These are phyloP conservation scores for Zaprionus africanus DNA, from an alignment of 1,140 invertebrate species.

Conservation along the genomic window DNA sequence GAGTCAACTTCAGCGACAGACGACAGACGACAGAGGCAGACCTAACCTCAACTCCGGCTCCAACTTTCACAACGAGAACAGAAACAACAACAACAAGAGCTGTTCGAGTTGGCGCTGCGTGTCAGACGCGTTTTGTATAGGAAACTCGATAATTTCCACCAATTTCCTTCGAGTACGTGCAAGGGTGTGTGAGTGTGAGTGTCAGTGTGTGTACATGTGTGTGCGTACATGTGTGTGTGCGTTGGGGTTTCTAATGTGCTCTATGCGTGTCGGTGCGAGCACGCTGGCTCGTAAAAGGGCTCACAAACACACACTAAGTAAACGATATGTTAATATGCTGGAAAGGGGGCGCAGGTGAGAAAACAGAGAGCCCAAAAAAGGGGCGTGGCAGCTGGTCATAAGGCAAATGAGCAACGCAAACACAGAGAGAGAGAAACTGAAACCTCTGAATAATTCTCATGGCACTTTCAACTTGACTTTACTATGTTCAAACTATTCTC, in stretches of 20 bases:
- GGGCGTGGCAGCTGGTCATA: slow-evolving; percentile 41
- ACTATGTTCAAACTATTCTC: too few species aligned
- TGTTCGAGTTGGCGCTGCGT: slow-evolving; percentile 43
- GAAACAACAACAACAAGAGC: neutral
- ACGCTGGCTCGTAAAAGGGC: slow-evolving; percentile 62
- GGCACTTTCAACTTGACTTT: neutral
- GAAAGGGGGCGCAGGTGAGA: slow-evolving; percentile 18
- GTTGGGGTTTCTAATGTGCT: slow-evolving; percentile 40
- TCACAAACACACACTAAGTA: slow-evolving; percentile 43
- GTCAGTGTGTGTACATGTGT: slow-evolving; percentile 1
- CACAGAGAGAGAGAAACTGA: neutral
- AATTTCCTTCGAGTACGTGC: slow-evolving; percentile 67
- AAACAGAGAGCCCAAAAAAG: slow-evolving; percentile 21
- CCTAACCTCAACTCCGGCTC: slow-evolving; percentile 32
- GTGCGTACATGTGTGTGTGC: neutral
- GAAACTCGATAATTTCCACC: slow-evolving; percentile 82
- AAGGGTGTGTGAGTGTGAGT: slow-evolving; percentile 9
- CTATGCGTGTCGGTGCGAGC: slow-evolving; percentile 35
- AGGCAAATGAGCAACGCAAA: slow-evolving; percentile 32
- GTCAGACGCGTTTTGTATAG: slow-evolving; percentile 79
- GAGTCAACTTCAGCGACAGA: neutral
- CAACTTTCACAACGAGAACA: slow-evolving; percentile 7
- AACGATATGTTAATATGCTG: slow-evolving; percentile 1
- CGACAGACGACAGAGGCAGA: slow-evolving; percentile 8
- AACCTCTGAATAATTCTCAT: neutral